These are phyloP conservation scores for Epirrita christyi DNA, from an alignment of 2,888 invertebrate species.

Conservation along the genomic window DNA sequence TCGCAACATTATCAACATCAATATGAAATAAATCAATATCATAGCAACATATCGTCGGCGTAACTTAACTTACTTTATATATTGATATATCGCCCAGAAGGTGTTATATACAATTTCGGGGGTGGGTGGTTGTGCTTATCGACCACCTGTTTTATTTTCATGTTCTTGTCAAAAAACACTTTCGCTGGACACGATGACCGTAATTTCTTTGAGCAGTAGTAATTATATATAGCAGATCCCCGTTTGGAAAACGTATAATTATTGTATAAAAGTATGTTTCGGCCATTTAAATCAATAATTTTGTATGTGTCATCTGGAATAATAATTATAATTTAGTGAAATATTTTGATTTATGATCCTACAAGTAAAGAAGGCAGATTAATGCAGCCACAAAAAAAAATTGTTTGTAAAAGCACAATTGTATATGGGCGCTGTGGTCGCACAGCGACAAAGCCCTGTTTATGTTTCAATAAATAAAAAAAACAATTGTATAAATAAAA, in stretches of 20 bases:
- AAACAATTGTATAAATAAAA: too few relatives aligned
- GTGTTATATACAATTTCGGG: not conserved
- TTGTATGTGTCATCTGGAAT: conserved; percentile 11
- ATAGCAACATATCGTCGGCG: too few relatives aligned
- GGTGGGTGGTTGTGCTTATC: conserved; percentile 8
- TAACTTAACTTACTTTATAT: too few relatives aligned
- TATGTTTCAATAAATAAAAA: too few relatives aligned
- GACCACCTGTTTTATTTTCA: not conserved
- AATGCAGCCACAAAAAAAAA: too few relatives aligned
- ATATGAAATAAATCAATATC: too few relatives aligned
- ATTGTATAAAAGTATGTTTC: conserved; percentile 26
- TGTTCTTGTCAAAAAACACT: not conserved
- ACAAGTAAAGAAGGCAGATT: too few relatives aligned
- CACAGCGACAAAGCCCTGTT: too few relatives aligned
- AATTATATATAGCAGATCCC: not conserved
- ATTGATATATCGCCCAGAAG: not conserved
- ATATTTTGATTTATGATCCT: too few relatives aligned
- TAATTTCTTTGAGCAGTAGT: not conserved
- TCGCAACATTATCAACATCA: too few relatives aligned
- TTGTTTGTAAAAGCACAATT: too few relatives aligned
- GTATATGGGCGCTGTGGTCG: too few relatives aligned
- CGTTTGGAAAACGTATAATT: conserved; percentile 34
- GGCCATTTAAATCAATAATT: conserved; percentile 11
- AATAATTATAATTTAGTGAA: not conserved
- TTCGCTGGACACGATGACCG: not conserved